phyloP scores from a whole-genome alignment of 2,888 invertebrate species.

The Spodoptera littoralis region DNA sequence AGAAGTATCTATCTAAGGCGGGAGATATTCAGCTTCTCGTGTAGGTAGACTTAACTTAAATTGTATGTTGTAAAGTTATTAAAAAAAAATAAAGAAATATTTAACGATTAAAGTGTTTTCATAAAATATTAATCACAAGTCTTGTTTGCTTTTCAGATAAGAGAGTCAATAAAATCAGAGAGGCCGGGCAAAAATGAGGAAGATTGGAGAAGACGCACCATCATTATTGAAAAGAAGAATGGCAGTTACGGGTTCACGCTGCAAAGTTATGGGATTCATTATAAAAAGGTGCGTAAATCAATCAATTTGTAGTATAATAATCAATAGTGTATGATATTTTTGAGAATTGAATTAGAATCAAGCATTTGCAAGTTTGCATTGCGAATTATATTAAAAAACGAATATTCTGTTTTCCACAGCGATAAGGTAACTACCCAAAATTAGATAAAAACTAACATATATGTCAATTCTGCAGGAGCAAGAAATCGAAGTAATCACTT shows the following conservation, averaged over 20 bases:
- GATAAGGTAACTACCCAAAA: too few relatives aligned
- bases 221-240: constrained; percentile 96
- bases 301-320: constrained; percentile 1
- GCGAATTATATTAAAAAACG: constrained; percentile 3
- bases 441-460: too few relatives aligned
- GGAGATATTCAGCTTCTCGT: too few relatives aligned
- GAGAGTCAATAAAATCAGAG: constrained; percentile 81
- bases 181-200: constrained; percentile 89
- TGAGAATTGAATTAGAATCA: background rate
- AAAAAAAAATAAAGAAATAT: too few relatives aligned
- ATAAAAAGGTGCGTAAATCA: constrained; percentile 90
- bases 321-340: background rate
- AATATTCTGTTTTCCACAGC: background rate
- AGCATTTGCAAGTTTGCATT: constrained; percentile 2
- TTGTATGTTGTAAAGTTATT: too few relatives aligned
- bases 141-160: constrained; percentile 65
- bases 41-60: too few relatives aligned
- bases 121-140: background rate
- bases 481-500: constrained; percentile 98
- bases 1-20: constrained; percentile 1
- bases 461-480: constrained; percentile 88
- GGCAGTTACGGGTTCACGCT: constrained; percentile 98
- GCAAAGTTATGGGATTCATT: constrained; percentile 99
- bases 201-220: constrained; percentile 95
- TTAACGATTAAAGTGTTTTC: too few relatives aligned